Evolutionary conservation across 64 coral and sea anemone species (phyloP), one percentile per base, ranked within the genome.

Genomic region (Astreopora myriophthalma): DNA sequence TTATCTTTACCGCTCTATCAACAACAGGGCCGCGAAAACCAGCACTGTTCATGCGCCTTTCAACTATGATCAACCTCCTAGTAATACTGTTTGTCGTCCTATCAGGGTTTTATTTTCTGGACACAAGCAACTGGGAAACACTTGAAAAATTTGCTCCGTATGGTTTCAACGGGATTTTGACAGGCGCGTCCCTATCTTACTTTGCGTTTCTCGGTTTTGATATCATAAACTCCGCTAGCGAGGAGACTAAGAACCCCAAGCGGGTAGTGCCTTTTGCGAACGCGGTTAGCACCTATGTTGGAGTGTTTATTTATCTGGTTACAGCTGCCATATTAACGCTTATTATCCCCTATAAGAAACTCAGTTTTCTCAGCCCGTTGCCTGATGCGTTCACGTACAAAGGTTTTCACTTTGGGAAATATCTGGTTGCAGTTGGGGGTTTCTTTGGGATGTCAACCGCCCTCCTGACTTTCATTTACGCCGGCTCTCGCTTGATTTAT

Each of bases 121-220:
- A 97, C 34, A 90, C 92, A 10, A 68, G 68, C 36, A 97, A 97
- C 60, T 97, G 95, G 95, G 80, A 86, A 0, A 94, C 95, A 13
- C 69, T 78, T 57, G 87, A 94, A 19, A 94, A 94, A 62, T 97
- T 97, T 70, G 91, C 92, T n/a, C 95, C 95, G 2, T 97, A 66
- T 86, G 95, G 95, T 36, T 63, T 94, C 26, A 23, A 79, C 10
- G 95, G 95, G 25, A 86, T 97, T 23, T 87, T 97, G 80, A 25
- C 46, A 27, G 95, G 95, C 10, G 95, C 95, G 0, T 82, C 95
- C 0, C 70, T 92, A 20, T 94, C 91, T 17, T 97, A 97, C 40
- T 97, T 97, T 75, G 81, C 91, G 1, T 97, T 94, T 72, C 92
- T 91, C 57, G 95, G 95, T 64, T 97, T 97, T 27, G 95, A 97